Conservation (phyloP, 2,888 invertebrate species). For the Buathra laborator region DNA sequence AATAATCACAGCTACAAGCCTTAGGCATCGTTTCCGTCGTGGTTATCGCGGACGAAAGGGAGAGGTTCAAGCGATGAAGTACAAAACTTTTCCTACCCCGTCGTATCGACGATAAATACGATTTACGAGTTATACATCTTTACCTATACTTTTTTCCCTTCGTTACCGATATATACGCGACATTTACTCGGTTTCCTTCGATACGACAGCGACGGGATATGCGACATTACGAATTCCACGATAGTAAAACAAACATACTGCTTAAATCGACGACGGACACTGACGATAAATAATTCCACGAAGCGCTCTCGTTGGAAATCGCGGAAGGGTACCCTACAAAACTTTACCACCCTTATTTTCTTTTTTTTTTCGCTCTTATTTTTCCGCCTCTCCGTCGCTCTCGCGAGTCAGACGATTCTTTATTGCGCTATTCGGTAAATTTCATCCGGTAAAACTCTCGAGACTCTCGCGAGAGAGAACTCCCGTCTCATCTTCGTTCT, state of each 20-base stretch:
- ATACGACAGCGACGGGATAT: not conserved
- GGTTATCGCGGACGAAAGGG: not conserved
- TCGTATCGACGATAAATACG: slow-evolving; percentile 10
- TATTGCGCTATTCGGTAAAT: slow-evolving; percentile 56
- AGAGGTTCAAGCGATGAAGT: slow-evolving; percentile 18
- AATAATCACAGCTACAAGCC: slow-evolving; percentile 35
- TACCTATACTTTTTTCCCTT: too few relatives aligned
- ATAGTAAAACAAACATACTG: not conserved
- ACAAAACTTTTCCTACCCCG: slow-evolving; percentile 36
- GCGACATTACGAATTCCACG: not conserved
- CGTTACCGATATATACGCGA: too few relatives aligned
- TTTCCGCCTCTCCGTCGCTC: not conserved
- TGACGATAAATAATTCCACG: not conserved
- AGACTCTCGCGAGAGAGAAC: not conserved
- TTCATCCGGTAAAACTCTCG: slow-evolving; percentile 39
- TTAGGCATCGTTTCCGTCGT: slow-evolving; percentile 16
- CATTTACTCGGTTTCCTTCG: too few relatives aligned
- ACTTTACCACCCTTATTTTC: not conserved
- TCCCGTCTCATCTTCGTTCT: not conserved
- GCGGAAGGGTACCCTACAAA: not conserved
- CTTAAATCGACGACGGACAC: not conserved
- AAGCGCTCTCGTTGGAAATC: not conserved
- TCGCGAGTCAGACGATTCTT: slow-evolving; percentile 12
- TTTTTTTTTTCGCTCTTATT: not conserved
- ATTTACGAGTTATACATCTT: slow-evolving; percentile 13